These are phyloP conservation scores for Botia almorhae DNA, from an alignment of 2,797 vertebrate genomes.

Conservation along the genomic window DNA sequence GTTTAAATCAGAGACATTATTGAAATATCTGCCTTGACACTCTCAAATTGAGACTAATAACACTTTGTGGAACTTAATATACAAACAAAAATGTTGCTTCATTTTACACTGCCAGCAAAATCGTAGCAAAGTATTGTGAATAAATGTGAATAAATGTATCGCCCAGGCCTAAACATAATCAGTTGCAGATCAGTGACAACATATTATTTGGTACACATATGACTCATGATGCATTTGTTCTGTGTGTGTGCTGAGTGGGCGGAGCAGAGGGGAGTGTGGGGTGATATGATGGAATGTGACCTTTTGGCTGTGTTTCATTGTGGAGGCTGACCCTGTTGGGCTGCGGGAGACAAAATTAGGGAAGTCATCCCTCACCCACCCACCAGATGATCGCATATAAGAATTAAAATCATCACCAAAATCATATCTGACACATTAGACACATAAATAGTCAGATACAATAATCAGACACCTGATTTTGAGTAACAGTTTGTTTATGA, in stretches of 20 bases:
- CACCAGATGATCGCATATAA: constrained; percentile 27
- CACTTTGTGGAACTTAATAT: background rate
- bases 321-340: constrained; percentile 64
- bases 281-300: constrained; percentile 79
- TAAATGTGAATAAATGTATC: background rate
- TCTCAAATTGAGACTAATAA: background rate
- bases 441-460: background rate
- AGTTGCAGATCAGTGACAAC: background rate
- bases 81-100: background rate
- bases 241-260: constrained; percentile 62
- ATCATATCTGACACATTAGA: constrained; percentile 10
- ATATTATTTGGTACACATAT: background rate
- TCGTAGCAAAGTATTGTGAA: background rate
- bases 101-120: background rate
- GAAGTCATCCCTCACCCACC: constrained; percentile 46
- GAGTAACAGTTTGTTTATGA: background rate
- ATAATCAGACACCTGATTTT: constrained; percentile 2
- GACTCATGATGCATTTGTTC: constrained; percentile 3
- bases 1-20: background rate
- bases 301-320: constrained; percentile 69
- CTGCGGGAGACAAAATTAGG: constrained; percentile 56
- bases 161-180: background rate
- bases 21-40: background rate
- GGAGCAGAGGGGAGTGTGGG: constrained; percentile 61
- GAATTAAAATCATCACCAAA: constrained; percentile 15